These are phyloP conservation scores for Itoplectis maculator DNA, from an alignment of 2,888 invertebrate species.

Conservation along the genomic window DNA sequence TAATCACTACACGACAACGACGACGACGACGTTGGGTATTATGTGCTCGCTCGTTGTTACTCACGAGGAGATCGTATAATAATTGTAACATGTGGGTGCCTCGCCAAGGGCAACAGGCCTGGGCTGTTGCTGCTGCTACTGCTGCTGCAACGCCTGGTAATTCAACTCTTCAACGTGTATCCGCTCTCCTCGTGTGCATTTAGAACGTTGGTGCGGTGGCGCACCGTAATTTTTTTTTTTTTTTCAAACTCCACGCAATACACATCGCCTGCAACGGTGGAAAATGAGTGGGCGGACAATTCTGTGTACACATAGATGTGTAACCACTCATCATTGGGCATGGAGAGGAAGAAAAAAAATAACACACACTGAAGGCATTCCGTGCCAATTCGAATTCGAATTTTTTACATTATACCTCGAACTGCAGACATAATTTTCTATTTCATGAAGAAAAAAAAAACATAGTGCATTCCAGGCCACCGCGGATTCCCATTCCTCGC, in stretches of 20 bases:
- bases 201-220: background rate
- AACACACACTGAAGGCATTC: too few species aligned
- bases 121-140: conserved; percentile 39
- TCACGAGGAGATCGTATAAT: conserved; percentile 53
- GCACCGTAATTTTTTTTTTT: conserved; percentile 27
- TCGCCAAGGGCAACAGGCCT: conserved; percentile 62
- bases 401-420: background rate
- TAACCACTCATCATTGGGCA: too few species aligned
- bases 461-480: too few species aligned
- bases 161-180: conserved; percentile 56
- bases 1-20: conserved; percentile 53
- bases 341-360: too few species aligned
- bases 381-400: too few species aligned
- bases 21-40: conserved; percentile 20
- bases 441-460: too few species aligned
- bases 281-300: background rate
- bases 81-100: conserved; percentile 68
- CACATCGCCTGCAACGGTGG: background rate
- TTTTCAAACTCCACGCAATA: conserved; percentile 27
- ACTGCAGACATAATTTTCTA: too few species aligned
- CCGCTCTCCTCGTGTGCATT: conserved; percentile 36
- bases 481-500: background rate
- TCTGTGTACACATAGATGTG: conserved; percentile 2
- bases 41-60: conserved; percentile 48
- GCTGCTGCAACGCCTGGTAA: conserved; percentile 62